These are phyloP conservation scores for Chrysocyon brachyurus DNA, from an alignment of 2,797 vertebrate species.

Conservation along the genomic window DNA sequence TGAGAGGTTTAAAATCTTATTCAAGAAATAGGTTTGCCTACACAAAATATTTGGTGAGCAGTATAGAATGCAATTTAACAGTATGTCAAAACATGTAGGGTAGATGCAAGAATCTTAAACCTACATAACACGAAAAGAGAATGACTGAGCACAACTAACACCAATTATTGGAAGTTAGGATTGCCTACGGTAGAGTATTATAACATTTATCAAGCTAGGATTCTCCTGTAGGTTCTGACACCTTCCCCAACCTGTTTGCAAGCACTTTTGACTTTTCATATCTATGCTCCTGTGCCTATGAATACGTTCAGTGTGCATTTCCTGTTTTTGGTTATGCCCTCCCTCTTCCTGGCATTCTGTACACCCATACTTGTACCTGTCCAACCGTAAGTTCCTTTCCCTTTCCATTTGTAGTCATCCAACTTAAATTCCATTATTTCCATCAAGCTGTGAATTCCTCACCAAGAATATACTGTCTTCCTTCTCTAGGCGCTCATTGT, in stretches of 20 bases:
- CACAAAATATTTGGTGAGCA: background rate
- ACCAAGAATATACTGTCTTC: background rate
- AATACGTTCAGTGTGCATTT: background rate
- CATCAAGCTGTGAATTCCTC: background rate
- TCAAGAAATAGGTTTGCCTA: background rate
- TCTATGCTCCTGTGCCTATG: background rate
- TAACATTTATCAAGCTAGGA: background rate
- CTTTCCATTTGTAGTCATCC: background rate
- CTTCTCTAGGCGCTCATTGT: background rate
- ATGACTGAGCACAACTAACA: background rate
- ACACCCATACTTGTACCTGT: background rate
- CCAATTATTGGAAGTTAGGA: background rate
- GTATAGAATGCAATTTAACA: background rate
- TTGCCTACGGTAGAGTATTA: background rate
- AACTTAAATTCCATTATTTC: background rate
- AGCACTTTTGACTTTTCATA: background rate
- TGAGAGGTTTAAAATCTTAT: constrained; percentile 7
- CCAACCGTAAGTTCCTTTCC: background rate
- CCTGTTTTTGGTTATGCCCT: background rate
- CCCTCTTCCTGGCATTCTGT: background rate
- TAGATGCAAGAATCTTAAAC: background rate
- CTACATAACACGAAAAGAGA: background rate
- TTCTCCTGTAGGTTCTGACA: background rate
- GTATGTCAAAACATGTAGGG: background rate
- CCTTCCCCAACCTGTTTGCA: background rate